Base-by-base conservation (phyloP, 1,140 invertebrate genomes). In the Polypedilum pembai region DNA sequence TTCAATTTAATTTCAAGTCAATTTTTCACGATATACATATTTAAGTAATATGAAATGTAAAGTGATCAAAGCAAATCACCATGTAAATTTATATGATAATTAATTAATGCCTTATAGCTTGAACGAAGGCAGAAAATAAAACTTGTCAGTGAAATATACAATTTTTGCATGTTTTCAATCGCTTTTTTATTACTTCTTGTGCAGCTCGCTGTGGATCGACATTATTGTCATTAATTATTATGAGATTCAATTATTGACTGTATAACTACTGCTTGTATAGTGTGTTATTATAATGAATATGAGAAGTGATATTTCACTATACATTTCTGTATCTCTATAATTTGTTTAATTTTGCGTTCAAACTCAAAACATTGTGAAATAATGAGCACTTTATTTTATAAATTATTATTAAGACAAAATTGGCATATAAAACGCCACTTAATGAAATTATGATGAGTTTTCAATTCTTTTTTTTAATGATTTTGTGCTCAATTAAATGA, bases 51-150 rank as follows among this genome's bases (percentile, higher is more conserved):
- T 21, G 20, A 69, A 33, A 69, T 20, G 17, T 69, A 18, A 69
- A 69, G 65, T 69, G 65, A 69, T 69, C 65, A 69, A 69, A 69
- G 65, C 65, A 69, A 69, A 69, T 69, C 65, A 69, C 65, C 65
- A 69, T 69, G 45, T 56, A 56, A 56, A 56, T 56, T 56, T 56
- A 56, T 56, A 56, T 56, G 12, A 56, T 56, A 56, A 56, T 56
- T 56, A 56, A 56, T 56, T 56, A 56, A 56, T 56, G 45, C 45
- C 45, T 56, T 33, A 33, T 33, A 33, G 24, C 24, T 33, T 12
- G 45, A 15, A 8, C 45, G 8, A 45, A 45, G n/a, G n/a, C 45
- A 56, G 45, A 56, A 56, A 56, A 15, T 56, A n/a, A 12, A n/a
- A 56, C 45, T n/a, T 8, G 45, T n/a, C 41, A 56, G 45, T n/a